Base-by-base conservation (phyloP, 2,113 vertebrate genomes). In the Cynopterus brachyotis region DNA sequence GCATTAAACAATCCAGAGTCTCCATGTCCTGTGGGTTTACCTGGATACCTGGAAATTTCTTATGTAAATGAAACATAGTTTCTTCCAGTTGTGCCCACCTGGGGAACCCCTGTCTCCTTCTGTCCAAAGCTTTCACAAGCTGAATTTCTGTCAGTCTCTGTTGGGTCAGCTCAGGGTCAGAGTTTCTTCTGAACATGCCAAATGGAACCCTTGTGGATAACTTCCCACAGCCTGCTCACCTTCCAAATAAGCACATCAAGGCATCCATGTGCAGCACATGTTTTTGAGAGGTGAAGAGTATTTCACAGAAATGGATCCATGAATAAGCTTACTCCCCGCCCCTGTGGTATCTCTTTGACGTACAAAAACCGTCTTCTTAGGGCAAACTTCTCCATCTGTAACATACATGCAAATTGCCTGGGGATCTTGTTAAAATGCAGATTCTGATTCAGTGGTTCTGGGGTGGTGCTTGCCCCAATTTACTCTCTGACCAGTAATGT, bases 1-100 rank as follows among this genome's bases (percentile, higher is more conserved):
- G 26, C 7, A 55, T 89, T 53, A 53, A 16, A 32, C 20, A 94
- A 47, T 40, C 37, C 47, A n/a, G 13, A 42, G 9, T n/a, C 62
- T 57, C 81, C 22, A 26, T 80, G 37, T 94, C 80, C 26, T n/a
- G 32, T 76, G 50, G 45, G 17, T 95, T 94, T 73, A 90, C 11
- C 79, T 94, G 42, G 42, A 40, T 45, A 53, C 50, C 28, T 92
- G 22, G 72, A 66, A 26, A 69, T 87, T 87, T 81, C 72, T 76
- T 91, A 80, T 93, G 76, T 85, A 64, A 57, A 92, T 32, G 60
- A 96, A 90, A 76, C 45, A 76, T 37, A 26, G 67, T 96, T 86
- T 93, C 59, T 45, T 95, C 40, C 62, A 96, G 62, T 32, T 83
- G 79, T 94, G 55, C 47, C 17, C 45, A 81, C 28, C 26, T 72